Percentiles rank a stretch among this genome's conserved stretches.
These are phyloP conservation scores for Platycercus adscitus DNA, from an alignment of 2,113 vertebrate species.

Conservation along the genomic window DNA sequence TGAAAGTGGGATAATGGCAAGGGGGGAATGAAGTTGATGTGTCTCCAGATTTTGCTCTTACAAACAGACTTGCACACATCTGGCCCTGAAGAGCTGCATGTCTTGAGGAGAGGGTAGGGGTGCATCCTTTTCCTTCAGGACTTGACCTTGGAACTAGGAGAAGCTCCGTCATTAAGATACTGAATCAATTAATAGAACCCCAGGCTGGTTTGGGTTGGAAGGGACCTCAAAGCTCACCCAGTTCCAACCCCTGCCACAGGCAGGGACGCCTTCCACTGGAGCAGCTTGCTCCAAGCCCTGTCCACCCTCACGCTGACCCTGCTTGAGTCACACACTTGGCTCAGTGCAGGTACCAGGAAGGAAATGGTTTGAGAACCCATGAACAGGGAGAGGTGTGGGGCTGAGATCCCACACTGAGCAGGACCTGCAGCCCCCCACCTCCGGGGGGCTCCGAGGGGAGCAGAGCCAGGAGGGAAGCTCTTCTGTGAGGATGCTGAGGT, in stretches of 20 bases:
- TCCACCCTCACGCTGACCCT: background rate
- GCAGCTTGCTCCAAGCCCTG: background rate
- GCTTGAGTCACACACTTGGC: background rate
- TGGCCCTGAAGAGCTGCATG: background rate
- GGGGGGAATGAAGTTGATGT: background rate
- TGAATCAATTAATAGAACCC: background rate
- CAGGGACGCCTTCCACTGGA: background rate
- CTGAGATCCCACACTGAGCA: background rate
- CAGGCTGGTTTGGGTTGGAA: background rate
- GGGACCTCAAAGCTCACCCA: background rate
- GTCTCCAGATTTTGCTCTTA: background rate
- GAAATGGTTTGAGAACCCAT: too few relatives aligned
- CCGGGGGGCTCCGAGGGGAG: too few relatives aligned
- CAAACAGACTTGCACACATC: background rate
- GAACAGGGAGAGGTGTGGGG: background rate
- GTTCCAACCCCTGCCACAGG: background rate
- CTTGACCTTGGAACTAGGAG: background rate
- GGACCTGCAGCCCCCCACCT: background rate
- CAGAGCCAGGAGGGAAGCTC: too few relatives aligned
- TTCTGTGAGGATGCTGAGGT: too few relatives aligned
- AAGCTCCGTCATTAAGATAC: background rate
- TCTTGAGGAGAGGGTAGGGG: fast-evolving
- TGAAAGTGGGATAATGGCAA: background rate
- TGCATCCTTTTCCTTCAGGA: background rate
- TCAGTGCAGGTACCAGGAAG: too few relatives aligned